phyloP scores from a whole-genome alignment of 2,113 vertebrate genomes.

The Nipponia nippon region DNA sequence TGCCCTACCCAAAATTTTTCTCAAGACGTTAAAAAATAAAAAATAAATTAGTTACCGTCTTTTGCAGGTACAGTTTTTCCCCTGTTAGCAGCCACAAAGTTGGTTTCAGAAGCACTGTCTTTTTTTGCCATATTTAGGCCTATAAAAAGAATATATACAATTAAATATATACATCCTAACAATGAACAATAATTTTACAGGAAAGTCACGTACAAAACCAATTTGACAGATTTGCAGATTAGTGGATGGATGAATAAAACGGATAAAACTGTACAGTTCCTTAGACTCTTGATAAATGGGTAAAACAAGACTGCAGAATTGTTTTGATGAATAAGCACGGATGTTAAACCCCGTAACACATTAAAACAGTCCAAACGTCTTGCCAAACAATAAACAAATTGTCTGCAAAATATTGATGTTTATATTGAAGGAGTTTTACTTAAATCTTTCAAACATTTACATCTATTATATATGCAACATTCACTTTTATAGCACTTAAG shows the following conservation, averaged over 20 bases:
- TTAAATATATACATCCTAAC: neutral
- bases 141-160: slow-evolving; percentile 13
- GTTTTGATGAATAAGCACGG: neutral
- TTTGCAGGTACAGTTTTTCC: slow-evolving; percentile 50
- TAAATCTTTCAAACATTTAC: neutral
- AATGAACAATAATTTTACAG: neutral
- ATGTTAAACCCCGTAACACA: neutral
- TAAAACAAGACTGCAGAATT: neutral
- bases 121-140: slow-evolving; percentile 69
- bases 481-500: neutral
- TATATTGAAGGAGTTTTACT: neutral
- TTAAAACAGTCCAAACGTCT: neutral
- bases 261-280: neutral
- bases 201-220: neutral
- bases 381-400: neutral
- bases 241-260: neutral
- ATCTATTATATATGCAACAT: neutral
- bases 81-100: slow-evolving; percentile 37
- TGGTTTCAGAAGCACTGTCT: slow-evolving; percentile 49
- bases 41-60: slow-evolving; percentile 61
- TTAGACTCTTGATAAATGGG: neutral
- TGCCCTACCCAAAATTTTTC: neutral
- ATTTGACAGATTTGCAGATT: neutral
- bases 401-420: neutral
- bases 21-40: neutral